These are phyloP conservation scores for Fragum whitleyi DNA, from an alignment of 2,888 invertebrate species.

Conservation along the genomic window DNA sequence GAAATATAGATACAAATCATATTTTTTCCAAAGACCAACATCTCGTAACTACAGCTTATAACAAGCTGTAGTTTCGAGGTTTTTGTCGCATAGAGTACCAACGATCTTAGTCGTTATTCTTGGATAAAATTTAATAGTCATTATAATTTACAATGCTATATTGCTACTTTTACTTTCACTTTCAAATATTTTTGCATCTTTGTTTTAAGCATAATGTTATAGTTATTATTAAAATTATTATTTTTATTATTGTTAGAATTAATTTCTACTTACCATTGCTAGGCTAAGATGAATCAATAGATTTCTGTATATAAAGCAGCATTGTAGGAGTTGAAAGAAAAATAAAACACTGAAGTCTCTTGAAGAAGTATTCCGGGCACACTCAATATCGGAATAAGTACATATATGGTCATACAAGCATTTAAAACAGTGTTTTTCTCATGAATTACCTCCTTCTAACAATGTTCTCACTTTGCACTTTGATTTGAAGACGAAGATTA, in stretches of 20 bases:
- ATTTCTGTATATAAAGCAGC: not conserved
- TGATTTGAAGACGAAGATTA: conserved; percentile 67
- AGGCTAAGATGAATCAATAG: not conserved
- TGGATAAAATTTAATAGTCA: too few relatives aligned
- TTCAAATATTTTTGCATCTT: too few relatives aligned
- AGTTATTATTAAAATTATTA: not conserved
- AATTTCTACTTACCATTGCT: not conserved
- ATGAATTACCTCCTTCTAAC: conserved; percentile 26
- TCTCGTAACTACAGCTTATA: too few relatives aligned
- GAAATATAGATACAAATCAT: too few relatives aligned
- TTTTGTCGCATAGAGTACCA: too few relatives aligned
- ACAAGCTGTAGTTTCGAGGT: too few relatives aligned
- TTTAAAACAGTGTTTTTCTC: conserved; percentile 16
- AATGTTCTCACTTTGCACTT: conserved; percentile 52
- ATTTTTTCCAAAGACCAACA: too few relatives aligned
- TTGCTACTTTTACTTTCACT: too few relatives aligned
- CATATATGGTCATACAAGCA: conserved; percentile 4
- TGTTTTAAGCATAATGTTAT: too few relatives aligned
- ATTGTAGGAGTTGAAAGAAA: not conserved
- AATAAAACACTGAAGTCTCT: not conserved
- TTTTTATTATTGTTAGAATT: too few relatives aligned
- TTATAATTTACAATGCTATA: too few relatives aligned
- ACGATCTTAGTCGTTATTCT: too few relatives aligned
- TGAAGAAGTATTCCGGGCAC: not conserved
- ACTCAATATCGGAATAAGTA: conserved; percentile 3